phyloP scores from a whole-genome alignment of 2,797 vertebrate species.

The Acrossocheilus wenchowensis region DNA sequence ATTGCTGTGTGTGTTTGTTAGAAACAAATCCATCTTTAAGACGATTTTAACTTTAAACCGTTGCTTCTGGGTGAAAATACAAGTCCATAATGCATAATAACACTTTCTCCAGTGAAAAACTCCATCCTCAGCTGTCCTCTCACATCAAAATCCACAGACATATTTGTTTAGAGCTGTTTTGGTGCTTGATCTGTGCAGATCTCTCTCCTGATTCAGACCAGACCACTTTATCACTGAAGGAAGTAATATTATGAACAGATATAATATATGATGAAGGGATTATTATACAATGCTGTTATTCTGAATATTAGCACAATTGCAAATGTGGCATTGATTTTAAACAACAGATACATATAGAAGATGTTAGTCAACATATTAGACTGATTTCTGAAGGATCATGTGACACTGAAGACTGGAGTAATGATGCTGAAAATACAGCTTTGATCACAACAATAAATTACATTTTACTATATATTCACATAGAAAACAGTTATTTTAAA shows the following conservation, averaged over 20 bases:
- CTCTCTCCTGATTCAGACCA: neutral
- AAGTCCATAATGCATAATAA: no score
- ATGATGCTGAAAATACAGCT: neutral
- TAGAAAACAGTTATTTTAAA: neutral
- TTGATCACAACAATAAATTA: neutral
- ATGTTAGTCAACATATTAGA: no score
- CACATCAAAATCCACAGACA: no score
- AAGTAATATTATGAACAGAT: neutral
- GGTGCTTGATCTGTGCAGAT: neutral
- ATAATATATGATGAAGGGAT: neutral
- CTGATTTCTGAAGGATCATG: no score
- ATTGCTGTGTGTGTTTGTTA: no score
- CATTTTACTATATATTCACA: neutral
- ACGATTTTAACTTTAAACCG: no score
- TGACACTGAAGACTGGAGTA: no score
- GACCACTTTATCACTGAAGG: neutral
- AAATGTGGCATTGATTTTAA: neutral
- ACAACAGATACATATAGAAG: neutral
- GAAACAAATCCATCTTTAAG: no score
- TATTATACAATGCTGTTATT: neutral
- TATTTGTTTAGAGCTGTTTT: no score
- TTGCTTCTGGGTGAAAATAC: no score
- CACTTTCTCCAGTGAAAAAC: neutral
- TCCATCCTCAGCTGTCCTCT: neutral
- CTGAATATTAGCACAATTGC: neutral